Evolutionary conservation across 2,888 invertebrate species (phyloP), one percentile per base, ranked within the genome.

Genomic region (Megalurothrips usitatus): DNA sequence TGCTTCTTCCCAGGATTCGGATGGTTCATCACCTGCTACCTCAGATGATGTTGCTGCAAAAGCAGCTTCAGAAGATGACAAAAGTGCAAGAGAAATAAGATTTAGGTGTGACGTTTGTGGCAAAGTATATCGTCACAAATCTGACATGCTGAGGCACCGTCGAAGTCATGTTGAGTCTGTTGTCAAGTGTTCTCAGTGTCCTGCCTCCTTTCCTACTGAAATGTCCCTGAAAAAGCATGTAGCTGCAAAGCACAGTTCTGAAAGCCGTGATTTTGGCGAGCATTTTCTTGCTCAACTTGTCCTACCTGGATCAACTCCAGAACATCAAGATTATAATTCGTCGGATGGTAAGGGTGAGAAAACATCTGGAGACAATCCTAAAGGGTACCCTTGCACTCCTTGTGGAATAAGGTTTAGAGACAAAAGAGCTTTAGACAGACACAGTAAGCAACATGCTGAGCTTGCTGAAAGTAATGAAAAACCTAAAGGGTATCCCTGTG

Each of bases 101-200:
- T 75, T 75, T 12, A 75, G 12, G 12, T 75, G 68, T 75, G 68
- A 75, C 26, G 68, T 75, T 23, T 75, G 68, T 23, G 9, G 23
- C 23, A 75, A 75, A 26, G 68, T 26, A 1, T 75, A 75, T 26
- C 68, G 68, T 12, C 68, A 75, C 68, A 75, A 75, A 26, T 75
- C 68, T 26, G 68, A 75, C 26, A 75, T 75, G 68, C 26, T 75
- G 6, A n/a, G 68, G 23, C 68, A 75, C 26, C 68, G 68, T 12
- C 68, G 68, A 23, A 75, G 68, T 75, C 68, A 75, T 75, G 26
- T 75, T 75, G 68, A 75, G 26, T 75, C 68, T 23, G 68, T 75
- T 26, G 68, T 75, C 4, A 75, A 75, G 26, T 75, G 68, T 26
- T 26, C 68, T 26, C 68, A 75, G 12, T 75, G 68, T 26, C 68